Percentiles rank a stretch among this genome's conserved stretches.
Evolutionary conservation across 2,888 invertebrate species (phyloP).

Genomic region (Drymonia ruficornis): DNA sequence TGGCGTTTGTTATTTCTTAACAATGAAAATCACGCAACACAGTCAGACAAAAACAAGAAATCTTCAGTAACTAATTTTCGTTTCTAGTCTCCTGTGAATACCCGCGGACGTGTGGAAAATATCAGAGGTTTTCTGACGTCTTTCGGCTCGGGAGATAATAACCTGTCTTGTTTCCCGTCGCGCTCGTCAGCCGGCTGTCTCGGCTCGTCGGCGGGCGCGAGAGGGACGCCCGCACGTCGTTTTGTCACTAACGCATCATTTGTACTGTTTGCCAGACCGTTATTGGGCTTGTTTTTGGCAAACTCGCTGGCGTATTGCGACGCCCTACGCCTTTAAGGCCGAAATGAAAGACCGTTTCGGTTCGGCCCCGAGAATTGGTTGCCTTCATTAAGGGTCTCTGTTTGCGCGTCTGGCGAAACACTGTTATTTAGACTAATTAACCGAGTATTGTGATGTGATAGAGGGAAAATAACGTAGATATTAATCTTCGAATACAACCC

Average conservation of each 20-base stretch:
- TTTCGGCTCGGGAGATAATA: slow-evolving; percentile 78
- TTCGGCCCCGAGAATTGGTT: slow-evolving; percentile 71
- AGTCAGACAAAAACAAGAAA: slow-evolving; percentile 76
- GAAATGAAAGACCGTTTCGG: slow-evolving; percentile 76
- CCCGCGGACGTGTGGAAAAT: slow-evolving; percentile 82
- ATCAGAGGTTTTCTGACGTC: slow-evolving; percentile 74
- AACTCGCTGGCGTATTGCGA: slow-evolving; percentile 69
- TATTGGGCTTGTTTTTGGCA: slow-evolving; percentile 82
- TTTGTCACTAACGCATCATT: slow-evolving; percentile 81
- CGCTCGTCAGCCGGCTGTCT: slow-evolving; percentile 67
- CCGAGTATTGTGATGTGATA: slow-evolving; percentile 73
- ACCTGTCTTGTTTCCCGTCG: slow-evolving; percentile 79
- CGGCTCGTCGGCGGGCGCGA: slow-evolving; percentile 45
- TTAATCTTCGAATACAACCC: slow-evolving; percentile 53
- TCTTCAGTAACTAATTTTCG: slow-evolving; percentile 83
- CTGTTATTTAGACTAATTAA: slow-evolving; percentile 81
- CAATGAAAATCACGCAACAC: slow-evolving; percentile 82
- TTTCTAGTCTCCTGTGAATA: slow-evolving; percentile 79
- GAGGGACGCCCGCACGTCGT: slow-evolving; percentile 62
- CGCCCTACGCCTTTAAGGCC: slow-evolving; percentile 67
- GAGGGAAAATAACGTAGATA: slow-evolving; percentile 67
- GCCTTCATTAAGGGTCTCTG: slow-evolving; percentile 80
- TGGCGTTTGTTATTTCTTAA: slow-evolving; percentile 78
- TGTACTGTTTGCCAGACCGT: slow-evolving; percentile 80
- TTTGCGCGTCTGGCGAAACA: slow-evolving; percentile 80